phyloP scores from a whole-genome alignment of 2,888 invertebrate species.

The Eledona agricola region DNA sequence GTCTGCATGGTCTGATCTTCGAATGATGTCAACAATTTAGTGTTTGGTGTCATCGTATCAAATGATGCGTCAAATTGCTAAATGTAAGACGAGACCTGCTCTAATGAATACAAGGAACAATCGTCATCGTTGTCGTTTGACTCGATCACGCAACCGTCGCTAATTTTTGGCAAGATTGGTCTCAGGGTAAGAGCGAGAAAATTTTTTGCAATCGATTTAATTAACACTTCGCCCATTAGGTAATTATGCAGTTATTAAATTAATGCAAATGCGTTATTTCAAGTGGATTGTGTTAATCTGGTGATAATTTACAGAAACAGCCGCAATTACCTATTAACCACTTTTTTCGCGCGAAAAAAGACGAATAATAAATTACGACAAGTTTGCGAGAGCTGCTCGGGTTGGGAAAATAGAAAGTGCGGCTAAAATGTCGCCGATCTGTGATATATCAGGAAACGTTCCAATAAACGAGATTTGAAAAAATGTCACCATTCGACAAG shows the following conservation, averaged over 20 bases:
- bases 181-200: slow-evolving; percentile 9
- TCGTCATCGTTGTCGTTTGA: slow-evolving; percentile 17
- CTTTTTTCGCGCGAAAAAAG: not conserved
- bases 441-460: slow-evolving; percentile 17
- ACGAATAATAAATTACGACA: not conserved
- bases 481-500: slow-evolving; percentile 18
- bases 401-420: slow-evolving; percentile 20
- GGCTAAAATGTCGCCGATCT: slow-evolving; percentile 15
- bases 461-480: slow-evolving; percentile 6
- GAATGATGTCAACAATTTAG: no score
- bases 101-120: slow-evolving; percentile 10
- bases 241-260: slow-evolving; percentile 3
- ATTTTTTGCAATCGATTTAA: slow-evolving; percentile 4
- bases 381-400: no score
- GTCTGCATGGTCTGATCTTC: no score
- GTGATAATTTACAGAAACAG: not conserved
- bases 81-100: no score
- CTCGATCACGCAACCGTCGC: slow-evolving; percentile 11
- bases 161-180: slow-evolving; percentile 1
- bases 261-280: slow-evolving; percentile 15
- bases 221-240: slow-evolving; percentile 1
- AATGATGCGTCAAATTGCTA: no score
- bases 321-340: slow-evolving; percentile 1
- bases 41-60: no score
- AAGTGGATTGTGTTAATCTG: slow-evolving; percentile 2